These are phyloP conservation scores for Trichopoda pennipes DNA, from an alignment of 2,888 invertebrate species.

Conservation along the genomic window DNA sequence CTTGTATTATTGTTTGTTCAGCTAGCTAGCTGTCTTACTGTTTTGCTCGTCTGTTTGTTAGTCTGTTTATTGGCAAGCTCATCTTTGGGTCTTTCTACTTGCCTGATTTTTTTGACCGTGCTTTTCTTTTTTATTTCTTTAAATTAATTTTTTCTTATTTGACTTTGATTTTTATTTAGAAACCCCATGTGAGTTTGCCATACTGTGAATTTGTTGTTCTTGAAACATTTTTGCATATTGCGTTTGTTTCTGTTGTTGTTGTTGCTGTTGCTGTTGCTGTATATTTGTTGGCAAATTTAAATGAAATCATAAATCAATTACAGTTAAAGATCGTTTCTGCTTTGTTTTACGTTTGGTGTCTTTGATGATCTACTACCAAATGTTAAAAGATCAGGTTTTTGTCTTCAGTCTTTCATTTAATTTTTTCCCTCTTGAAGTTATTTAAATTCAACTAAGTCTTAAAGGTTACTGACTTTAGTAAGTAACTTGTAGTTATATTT, in stretches of 20 bases:
- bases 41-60: conserved; percentile 4
- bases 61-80: conserved; percentile 16
- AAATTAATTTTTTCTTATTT: conserved; percentile 26
- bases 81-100: not conserved
- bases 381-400: conserved; percentile 63
- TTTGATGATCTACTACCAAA: conserved; percentile 65
- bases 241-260: conserved; percentile 58
- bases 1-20: conserved; percentile 44
- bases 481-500: not conserved
- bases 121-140: conserved; percentile 25
- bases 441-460: conserved; percentile 54
- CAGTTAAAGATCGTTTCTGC: conserved; percentile 67
- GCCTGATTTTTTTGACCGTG: conserved; percentile 17
- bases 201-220: conserved; percentile 63
- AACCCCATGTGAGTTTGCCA: conserved; percentile 66
- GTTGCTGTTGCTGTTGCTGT: conserved; percentile 43
- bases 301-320: conserved; percentile 68
- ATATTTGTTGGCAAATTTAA: conserved; percentile 57
- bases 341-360: conserved; percentile 39
- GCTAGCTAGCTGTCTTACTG: conserved; percentile 6
- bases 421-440: conserved; percentile 40
- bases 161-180: conserved; percentile 67
- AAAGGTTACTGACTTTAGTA: conserved; percentile 63
- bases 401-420: conserved; percentile 63
- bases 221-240: conserved; percentile 64